Conservation (phyloP, 2,113 vertebrate species). For the Paramormyrops kingsleyae region DNA sequence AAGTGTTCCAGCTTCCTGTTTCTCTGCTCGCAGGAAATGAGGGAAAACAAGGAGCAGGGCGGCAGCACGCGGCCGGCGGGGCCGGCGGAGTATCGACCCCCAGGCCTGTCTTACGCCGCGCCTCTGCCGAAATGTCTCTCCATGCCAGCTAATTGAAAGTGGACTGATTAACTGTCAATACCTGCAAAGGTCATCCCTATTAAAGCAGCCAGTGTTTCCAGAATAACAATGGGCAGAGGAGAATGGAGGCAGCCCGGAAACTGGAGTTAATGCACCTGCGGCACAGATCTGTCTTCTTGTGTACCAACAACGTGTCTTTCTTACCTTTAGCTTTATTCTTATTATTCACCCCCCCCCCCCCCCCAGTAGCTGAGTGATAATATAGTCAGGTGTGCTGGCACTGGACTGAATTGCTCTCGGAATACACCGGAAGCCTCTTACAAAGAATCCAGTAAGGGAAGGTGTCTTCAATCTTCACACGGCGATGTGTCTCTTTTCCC, state of each 20-base stretch:
- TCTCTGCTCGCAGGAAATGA: not conserved
- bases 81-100: constrained; percentile 44
- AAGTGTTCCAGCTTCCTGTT: not conserved
- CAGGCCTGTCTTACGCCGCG: constrained; percentile 56
- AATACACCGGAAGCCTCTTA: not conserved
- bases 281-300: not conserved
- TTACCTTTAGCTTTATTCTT: not conserved
- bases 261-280: not conserved
- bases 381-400: not conserved
- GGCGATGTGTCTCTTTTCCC: not conserved
- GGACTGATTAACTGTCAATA: constrained; percentile 71
- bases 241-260: no score
- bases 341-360: not conserved
- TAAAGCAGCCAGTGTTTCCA: constrained; percentile 30
- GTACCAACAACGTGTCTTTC: not conserved
- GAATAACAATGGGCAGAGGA: not conserved
- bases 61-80: not conserved
- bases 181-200: constrained; percentile 68
- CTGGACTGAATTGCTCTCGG: not conserved
- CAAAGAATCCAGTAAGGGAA: not conserved
- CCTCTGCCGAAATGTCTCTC: constrained; percentile 49
- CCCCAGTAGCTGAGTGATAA: not conserved
- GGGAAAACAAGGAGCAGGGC: not conserved
- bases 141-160: constrained; percentile 66
- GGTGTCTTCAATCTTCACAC: not conserved